These are phyloP conservation scores for Tenrec ecaudatus DNA, from an alignment of 2,113 vertebrate genomes.

Conservation along the genomic window DNA sequence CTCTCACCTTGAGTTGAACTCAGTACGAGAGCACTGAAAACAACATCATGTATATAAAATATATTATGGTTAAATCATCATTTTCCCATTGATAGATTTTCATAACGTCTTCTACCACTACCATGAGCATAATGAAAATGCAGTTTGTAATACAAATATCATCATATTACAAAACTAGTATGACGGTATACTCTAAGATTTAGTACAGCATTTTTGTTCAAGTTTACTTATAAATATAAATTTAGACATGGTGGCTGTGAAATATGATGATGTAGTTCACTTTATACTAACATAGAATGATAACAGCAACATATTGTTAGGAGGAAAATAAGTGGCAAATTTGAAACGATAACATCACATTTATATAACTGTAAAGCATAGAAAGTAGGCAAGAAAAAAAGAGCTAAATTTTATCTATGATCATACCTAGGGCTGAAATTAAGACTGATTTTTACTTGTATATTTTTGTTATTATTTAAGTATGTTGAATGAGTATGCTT, in stretches of 20 bases:
- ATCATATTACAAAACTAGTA: neutral
- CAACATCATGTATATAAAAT: neutral
- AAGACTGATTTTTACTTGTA: slow-evolving; percentile 24
- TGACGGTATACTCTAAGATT: neutral
- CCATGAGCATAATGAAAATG: neutral
- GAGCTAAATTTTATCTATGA: neutral
- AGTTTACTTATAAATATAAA: neutral
- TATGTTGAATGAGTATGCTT: neutral
- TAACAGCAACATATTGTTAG: neutral
- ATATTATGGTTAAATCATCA: neutral
- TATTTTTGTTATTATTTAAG: neutral
- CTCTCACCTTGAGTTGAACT: too few species aligned
- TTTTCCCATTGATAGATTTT: neutral
- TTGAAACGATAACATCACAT: neutral
- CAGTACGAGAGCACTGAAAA: too few species aligned
- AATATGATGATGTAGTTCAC: neutral
- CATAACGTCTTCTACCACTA: neutral
- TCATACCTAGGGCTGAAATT: neutral
- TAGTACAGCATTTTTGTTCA: neutral
- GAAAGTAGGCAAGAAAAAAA: neutral
- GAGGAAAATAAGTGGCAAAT: neutral
- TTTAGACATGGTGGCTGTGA: neutral
- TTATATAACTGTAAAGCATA: neutral
- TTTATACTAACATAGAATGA: neutral
- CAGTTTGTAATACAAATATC: neutral